Base-by-base conservation (phyloP, 1,140 invertebrate genomes). In the Orchestia grillus region DNA sequence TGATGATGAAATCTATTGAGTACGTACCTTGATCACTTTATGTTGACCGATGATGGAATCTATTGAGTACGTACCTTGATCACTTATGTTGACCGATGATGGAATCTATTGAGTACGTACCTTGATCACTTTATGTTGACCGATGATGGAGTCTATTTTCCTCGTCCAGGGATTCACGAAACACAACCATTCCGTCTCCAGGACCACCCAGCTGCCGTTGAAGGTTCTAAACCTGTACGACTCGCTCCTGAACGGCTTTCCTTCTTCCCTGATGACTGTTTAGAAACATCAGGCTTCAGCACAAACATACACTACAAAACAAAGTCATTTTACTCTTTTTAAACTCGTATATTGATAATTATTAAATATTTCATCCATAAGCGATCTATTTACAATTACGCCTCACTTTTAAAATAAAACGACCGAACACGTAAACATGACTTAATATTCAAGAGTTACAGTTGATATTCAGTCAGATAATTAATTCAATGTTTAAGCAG, bases 101-200 rank as follows among this genome's bases (percentile, higher is more conserved):
- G n/a, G 19, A 53, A 8, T 53, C 47, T 19, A 53, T 53, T 6
- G 47, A 53, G 47, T 53, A 95, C 92, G 95, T 98, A 97, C 96
- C 96, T 98, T 98, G 96, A 99, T 97, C 4, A 99, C 98, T 96
- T 98, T 98, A 98, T 99, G 99, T 97, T 99, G 98, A 96, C 98
- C 99, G 97, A 99, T 98, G 95, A 99, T 98, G 97, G 99, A 99
- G 97, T 99, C 99, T 95, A 99, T 97, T 97, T 98, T 98, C 97
- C 98, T 98, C 0, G 98, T 98, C 99, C 99, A 99, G 0, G 99
- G 99, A 98, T 99, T 99, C 53, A 99, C 98, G 97, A 99, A 99
- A 96, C 98, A 98, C 0, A 99, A 99, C 99, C 99, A 99, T 97
- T 99, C 99, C 0, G 99, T 99, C 97, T 99, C 98, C 57, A 99